Evolutionary conservation across 2,888 invertebrate species (phyloP), one percentile per base, ranked within the genome.

Genomic region (Macaria liturata): DNA sequence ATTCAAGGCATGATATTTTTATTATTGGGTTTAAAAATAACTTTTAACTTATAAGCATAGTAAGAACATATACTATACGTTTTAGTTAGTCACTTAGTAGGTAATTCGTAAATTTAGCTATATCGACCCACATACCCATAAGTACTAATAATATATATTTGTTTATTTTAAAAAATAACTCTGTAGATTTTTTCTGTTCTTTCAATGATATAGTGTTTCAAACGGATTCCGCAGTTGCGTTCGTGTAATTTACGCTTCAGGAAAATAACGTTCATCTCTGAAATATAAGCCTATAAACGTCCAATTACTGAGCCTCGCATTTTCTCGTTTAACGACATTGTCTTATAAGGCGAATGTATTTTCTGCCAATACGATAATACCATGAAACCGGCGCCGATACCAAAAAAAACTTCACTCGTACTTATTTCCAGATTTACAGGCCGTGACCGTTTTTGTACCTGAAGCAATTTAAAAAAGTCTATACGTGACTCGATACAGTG

Each of bases 381-480:
- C 8, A 9, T 37, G 7, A 9, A 32, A 43, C 40, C 39, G 39
- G 54, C 44, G 46, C 42, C 7, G 34, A 30, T 20, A 54, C 44
- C 32, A 37, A 55, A 62, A 60, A 7, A 59, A 65, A 61, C 57
- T 53, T 30, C 32, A 49, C 52, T 54, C 37, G 46, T 49, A 46
- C 50, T 54, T 53, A 49, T 52, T 61, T 59, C 48, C 50, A 56
- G 50, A 50, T 51, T 51, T 42, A 54, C 52, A 53, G 48, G 62
- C 58, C 62, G 62, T 66, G 58, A 58, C 51, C 31, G 47, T 59
- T 60, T 63, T 59, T 57, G 57, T 58, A 42, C 9, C 7, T 37
- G 43, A 48, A 49, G 53, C 37, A 55, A 48, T 59, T 56, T n/a
- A n/a, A n/a, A 57, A 53, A 51, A 57, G 49, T 53, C 51, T 61